phyloP scores from a whole-genome alignment of 1,140 invertebrate species.

The Globodera ellingtonae region DNA sequence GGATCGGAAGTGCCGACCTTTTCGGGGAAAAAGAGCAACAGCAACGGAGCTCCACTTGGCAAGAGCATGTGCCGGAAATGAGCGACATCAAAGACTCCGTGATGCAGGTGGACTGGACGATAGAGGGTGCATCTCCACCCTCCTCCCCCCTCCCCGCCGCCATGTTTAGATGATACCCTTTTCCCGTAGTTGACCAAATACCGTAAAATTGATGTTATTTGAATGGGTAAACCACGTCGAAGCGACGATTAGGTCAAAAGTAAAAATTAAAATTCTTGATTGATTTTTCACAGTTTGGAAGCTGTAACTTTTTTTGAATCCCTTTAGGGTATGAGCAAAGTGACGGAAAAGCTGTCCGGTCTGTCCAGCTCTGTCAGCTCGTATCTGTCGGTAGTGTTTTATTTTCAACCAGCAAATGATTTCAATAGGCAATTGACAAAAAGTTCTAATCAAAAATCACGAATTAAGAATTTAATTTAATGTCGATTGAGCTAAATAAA shows the following conservation, averaged over 20 bases:
- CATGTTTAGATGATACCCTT: too few species aligned
- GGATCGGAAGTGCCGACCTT: slow-evolving; percentile 94
- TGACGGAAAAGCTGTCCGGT: slow-evolving; percentile 87
- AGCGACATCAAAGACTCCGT: slow-evolving; percentile 95
- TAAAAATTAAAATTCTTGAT: neutral
- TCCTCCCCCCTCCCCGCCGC: too few species aligned
- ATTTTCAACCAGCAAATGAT: neutral
- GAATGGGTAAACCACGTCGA: too few species aligned
- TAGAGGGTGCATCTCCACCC: neutral
- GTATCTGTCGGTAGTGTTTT: slow-evolving; percentile 36
- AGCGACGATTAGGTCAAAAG: too few species aligned
- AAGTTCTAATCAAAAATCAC: too few species aligned
- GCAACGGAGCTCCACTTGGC: slow-evolving; percentile 38
- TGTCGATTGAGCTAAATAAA: neutral
- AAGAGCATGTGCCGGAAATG: slow-evolving; percentile 75
- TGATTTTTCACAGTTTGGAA: neutral
- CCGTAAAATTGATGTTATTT: too few species aligned
- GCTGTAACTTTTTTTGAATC: neutral
- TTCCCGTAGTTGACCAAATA: too few species aligned
- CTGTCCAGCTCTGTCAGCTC: slow-evolving; percentile 77
- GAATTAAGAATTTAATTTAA: too few species aligned
- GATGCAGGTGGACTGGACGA: slow-evolving; percentile 67
- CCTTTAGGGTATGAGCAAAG: slow-evolving; percentile 85
- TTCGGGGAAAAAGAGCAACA: slow-evolving; percentile 73
- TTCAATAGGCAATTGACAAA: neutral